phyloP scores from a whole-genome alignment of 2,888 invertebrate species.

The Hirtodrosophila trivittata region DNA sequence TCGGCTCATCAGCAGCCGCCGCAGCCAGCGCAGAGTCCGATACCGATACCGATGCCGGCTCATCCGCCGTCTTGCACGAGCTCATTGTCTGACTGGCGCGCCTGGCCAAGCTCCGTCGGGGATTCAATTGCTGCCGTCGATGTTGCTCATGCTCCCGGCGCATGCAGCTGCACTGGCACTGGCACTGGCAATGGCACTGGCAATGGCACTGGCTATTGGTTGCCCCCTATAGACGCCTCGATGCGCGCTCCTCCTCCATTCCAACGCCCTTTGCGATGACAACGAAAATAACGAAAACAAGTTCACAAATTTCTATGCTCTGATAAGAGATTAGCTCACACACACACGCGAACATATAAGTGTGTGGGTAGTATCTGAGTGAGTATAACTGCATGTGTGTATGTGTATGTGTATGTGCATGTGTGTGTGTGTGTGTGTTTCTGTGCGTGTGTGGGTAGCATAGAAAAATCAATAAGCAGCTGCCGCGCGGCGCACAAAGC shows the following conservation, averaged over 20 bases:
- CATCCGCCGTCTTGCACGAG: constrained; percentile 52
- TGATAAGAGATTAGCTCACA: constrained; percentile 71
- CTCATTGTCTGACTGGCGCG: constrained; percentile 59
- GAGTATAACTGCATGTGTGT: constrained; percentile 4
- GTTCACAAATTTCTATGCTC: constrained; percentile 50
- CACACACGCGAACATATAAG: constrained; percentile 3
- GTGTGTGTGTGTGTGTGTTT: constrained; percentile 7
- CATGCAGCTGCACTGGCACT: constrained; percentile 43
- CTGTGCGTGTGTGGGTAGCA: constrained; percentile 35
- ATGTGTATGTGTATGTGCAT: constrained; percentile 10
- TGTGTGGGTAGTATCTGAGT: neutral
- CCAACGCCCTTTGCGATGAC: constrained; percentile 36
- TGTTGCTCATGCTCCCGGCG: constrained; percentile 53
- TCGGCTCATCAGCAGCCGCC: constrained; percentile 7
- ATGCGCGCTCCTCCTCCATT: constrained; percentile 59
- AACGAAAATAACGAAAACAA: constrained; percentile 44
- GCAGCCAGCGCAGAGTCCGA: constrained; percentile 2
- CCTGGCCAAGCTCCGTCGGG: constrained; percentile 3
- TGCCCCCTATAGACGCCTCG: constrained; percentile 36
- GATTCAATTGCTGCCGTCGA: constrained; percentile 21
- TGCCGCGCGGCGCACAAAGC: constrained; percentile 22
- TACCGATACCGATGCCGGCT: constrained; percentile 4
- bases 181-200: constrained; percentile 1
- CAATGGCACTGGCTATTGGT: neutral
- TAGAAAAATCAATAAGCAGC: constrained; percentile 59